phyloP scores from a whole-genome alignment of 2,113 vertebrate species.

The Chrysochloris asiatica region DNA sequence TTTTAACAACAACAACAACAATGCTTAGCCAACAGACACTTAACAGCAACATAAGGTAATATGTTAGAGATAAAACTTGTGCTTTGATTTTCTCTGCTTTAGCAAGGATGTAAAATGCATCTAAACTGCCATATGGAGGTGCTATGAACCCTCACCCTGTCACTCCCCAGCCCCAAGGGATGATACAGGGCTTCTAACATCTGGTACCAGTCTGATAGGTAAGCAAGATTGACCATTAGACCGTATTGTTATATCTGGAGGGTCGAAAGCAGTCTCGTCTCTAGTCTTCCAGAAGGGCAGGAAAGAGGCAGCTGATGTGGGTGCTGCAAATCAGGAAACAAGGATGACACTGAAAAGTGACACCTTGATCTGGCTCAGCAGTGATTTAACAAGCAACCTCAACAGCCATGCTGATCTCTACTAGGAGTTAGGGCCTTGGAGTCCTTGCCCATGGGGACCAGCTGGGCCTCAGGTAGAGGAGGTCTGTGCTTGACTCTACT shows the following conservation, averaged over 20 bases:
- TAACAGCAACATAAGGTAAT: no score
- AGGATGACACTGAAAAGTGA: no score
- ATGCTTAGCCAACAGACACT: no score
- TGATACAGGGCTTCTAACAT: background rate
- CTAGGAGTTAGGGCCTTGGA: background rate
- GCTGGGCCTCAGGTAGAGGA: background rate
- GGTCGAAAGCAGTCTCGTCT: background rate
- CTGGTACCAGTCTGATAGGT: background rate
- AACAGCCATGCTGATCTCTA: background rate
- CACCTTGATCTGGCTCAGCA: background rate
- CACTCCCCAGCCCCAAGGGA: background rate
- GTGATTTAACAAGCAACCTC: background rate
- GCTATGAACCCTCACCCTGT: background rate
- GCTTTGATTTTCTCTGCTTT: constrained; percentile 17
- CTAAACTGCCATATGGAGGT: background rate
- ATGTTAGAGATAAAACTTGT: no score
- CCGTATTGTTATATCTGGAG: background rate
- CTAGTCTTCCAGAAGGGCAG: no score
- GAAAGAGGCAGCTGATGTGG: no score
- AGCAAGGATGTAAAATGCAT: background rate
- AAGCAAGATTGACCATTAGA: background rate
- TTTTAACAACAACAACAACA: no score
- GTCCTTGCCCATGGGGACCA: background rate
- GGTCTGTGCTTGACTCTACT: no score
- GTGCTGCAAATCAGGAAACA: no score